Percentiles rank a stretch among this genome's conserved stretches.
phyloP scores from a whole-genome alignment of 2,797 vertebrate genomes.

The Sardinella longiceps region DNA sequence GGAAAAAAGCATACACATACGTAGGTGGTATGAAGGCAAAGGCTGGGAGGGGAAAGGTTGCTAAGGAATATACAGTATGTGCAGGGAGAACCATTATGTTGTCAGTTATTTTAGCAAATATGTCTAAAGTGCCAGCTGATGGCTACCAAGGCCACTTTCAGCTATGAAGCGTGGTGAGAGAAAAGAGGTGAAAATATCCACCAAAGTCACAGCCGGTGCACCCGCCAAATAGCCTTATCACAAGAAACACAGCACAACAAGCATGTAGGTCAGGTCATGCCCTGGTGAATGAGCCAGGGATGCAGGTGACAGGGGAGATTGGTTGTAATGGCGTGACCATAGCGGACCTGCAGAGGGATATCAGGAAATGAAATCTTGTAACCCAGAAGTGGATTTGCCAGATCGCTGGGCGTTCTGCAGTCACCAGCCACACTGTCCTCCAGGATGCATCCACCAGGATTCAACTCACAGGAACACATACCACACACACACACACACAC shows the following conservation, averaged over 20 bases:
- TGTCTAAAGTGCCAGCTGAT: not conserved
- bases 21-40: not conserved
- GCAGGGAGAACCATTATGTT: not conserved
- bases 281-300: not conserved
- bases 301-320: conserved; percentile 2
- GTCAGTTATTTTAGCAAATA: not conserved
- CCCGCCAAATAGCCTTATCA: not conserved
- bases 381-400: not conserved
- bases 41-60: not conserved
- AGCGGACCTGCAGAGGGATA: not conserved
- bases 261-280: not conserved
- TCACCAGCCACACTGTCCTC: not conserved
- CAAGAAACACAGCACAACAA: not conserved
- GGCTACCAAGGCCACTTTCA: not conserved
- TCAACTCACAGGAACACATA: not conserved
- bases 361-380: not conserved
- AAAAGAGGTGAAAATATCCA: not conserved
- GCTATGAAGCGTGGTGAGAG: not conserved
- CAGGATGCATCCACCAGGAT: not conserved
- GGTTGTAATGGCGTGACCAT: not conserved
- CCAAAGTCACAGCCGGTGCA: not conserved
- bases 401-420: not conserved
- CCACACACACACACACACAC: not conserved
- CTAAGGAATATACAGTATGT: not conserved
- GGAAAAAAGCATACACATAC: not conserved